Conservation (phyloP, 2,797 vertebrate species). For the Arrhamphus sclerolepis region DNA sequence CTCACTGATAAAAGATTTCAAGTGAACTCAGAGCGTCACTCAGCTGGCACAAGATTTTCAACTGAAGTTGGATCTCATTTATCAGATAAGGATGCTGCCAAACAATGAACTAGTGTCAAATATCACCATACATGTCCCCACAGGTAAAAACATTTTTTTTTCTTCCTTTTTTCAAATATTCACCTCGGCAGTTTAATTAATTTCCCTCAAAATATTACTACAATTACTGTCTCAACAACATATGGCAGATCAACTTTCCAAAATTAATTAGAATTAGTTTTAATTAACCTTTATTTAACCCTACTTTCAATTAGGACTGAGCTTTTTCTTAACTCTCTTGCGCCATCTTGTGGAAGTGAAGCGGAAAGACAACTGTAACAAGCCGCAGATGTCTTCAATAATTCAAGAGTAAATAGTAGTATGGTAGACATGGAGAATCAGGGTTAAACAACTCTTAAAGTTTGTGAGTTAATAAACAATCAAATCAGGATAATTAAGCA, state of each 20-base stretch:
- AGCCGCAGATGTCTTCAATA: too few species aligned
- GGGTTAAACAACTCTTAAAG: too few species aligned
- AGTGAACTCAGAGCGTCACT: slow-evolving; percentile 23
- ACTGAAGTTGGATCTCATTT: slow-evolving; percentile 35
- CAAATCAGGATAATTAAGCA: too few species aligned
- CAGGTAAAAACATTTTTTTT: slow-evolving; percentile 20
- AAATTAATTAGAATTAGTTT: background rate
- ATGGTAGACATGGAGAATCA: too few species aligned
- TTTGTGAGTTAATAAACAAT: too few species aligned
- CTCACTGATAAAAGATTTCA: slow-evolving; percentile 39
- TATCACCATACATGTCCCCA: slow-evolving; percentile 15
- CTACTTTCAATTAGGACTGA: too few species aligned
- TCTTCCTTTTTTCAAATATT: background rate
- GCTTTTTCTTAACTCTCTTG: background rate
- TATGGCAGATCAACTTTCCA: background rate
- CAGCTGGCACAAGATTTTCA: slow-evolving; percentile 15
- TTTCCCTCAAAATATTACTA: background rate
- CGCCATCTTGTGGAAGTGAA: slow-evolving; percentile 54
- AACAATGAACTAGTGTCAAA: slow-evolving; percentile 25
- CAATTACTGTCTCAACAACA: background rate
- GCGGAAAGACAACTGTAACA: slow-evolving; percentile 1
- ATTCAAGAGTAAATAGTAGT: too few species aligned
- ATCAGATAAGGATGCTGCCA: slow-evolving; percentile 41
- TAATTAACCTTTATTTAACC: too few species aligned
- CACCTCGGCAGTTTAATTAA: background rate